Evolutionary conservation across 1,140 invertebrate genomes (phyloP).

Genomic region (Dinothrombium tinctorium): DNA sequence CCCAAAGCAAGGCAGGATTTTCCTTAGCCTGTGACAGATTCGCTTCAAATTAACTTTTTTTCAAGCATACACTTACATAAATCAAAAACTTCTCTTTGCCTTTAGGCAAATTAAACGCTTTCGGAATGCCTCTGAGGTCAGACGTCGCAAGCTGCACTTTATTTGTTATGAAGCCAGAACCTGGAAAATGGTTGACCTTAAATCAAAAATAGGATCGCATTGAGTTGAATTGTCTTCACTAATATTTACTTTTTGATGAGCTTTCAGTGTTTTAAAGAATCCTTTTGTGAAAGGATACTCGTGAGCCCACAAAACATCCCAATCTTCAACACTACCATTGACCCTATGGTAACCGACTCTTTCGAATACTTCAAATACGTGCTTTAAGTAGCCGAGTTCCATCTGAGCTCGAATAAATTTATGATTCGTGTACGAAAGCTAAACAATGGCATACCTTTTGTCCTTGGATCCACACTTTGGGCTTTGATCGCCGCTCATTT

Average conservation of each 20-base stretch:
- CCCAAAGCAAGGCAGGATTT: constrained; percentile 48
- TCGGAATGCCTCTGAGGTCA: constrained; percentile 45
- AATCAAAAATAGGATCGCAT: not conserved
- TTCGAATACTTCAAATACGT: constrained; percentile 20
- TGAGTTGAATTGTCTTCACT: not conserved
- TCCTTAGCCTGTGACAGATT: constrained; percentile 23
- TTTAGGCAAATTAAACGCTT: constrained; percentile 61
- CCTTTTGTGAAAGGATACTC: constrained; percentile 58
- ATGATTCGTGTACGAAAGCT: not conserved
- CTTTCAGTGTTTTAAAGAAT: constrained; percentile 32
- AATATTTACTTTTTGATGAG: constrained; percentile 35
- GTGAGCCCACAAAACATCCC: constrained; percentile 76
- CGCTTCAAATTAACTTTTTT: not conserved
- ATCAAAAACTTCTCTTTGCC: constrained; percentile 42
- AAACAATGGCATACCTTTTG: constrained; percentile 4
- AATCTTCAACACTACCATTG: constrained; percentile 21
- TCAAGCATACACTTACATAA: constrained; percentile 30
- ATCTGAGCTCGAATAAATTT: constrained; percentile 13
- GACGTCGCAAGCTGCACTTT: constrained; percentile 73
- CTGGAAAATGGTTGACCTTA: constrained; percentile 77
- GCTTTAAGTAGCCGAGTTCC: constrained; percentile 19
- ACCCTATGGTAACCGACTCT: constrained; percentile 16
- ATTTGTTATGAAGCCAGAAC: constrained; percentile 76
- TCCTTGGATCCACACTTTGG: constrained; percentile 7
- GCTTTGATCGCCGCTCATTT: not conserved